Conservation (phyloP, 2,113 vertebrate genomes). For the Melanerpes formicivorus region DNA sequence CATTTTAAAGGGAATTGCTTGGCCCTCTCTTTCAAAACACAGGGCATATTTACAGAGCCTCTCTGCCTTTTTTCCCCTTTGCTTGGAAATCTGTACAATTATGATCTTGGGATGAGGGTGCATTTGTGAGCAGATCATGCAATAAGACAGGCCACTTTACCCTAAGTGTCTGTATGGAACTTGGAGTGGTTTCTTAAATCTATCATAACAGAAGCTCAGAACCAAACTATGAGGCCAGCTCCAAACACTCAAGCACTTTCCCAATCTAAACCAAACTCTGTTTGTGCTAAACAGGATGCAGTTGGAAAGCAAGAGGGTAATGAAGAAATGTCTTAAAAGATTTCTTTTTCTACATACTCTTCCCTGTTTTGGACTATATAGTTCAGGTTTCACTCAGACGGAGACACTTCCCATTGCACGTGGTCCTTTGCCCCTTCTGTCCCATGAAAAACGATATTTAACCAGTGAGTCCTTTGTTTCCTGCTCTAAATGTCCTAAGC, state of each 20-base stretch:
- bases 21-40: not conserved
- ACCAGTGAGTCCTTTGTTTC: not conserved
- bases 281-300: not conserved
- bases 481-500: not conserved
- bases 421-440: not conserved
- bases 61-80: not conserved
- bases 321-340: not conserved
- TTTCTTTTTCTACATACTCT: not conserved
- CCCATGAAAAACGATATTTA: not conserved
- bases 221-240: not conserved
- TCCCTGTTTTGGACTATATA: not conserved
- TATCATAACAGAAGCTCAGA: not conserved
- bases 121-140: not conserved
- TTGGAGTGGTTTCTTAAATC: not conserved
- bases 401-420: not conserved
- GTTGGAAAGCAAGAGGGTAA: not conserved
- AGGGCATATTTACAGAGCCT: not conserved
- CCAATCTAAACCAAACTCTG: not conserved
- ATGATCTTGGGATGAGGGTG: not conserved
- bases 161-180: not conserved
- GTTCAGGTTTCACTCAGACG: not conserved
- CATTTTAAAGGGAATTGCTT: constrained; percentile 3
- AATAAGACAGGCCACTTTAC: not conserved
- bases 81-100: not conserved
- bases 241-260: not conserved